Conservation (phyloP, 2,113 vertebrate genomes). For the Chionis minor region DNA sequence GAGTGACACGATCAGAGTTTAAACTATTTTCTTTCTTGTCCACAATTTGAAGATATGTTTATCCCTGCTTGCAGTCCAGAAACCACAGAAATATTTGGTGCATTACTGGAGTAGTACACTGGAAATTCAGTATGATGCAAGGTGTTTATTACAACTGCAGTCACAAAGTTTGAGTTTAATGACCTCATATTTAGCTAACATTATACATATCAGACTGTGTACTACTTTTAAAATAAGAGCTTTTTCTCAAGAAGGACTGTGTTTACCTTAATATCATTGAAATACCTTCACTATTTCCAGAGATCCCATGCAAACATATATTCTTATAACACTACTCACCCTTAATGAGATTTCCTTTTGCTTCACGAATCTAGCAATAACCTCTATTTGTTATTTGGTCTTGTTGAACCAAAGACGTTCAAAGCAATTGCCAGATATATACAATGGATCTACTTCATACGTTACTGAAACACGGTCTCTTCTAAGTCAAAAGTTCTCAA, state of each 20-base stretch:
- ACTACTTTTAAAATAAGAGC: background rate
- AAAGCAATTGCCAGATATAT: background rate
- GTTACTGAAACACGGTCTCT: background rate
- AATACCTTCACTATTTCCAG: background rate
- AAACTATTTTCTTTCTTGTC: background rate
- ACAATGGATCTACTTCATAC: background rate
- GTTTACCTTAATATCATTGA: background rate
- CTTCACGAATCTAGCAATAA: background rate
- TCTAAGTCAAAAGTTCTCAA: background rate
- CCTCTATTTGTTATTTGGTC: background rate
- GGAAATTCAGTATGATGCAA: background rate
- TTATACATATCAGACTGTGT: background rate
- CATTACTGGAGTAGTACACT: background rate
- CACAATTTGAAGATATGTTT: background rate
- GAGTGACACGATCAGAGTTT: background rate
- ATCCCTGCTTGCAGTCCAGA: background rate
- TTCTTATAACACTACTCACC: background rate
- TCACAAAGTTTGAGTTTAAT: background rate
- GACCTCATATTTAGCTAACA: background rate
- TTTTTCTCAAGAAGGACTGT: background rate
- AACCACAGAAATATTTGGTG: background rate
- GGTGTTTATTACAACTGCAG: background rate
- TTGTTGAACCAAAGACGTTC: background rate
- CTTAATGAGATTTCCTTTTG: background rate
- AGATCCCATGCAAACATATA: background rate